These are phyloP conservation scores for Corydoras maculifer DNA, from an alignment of 2,113 vertebrate species.

Conservation along the genomic window DNA sequence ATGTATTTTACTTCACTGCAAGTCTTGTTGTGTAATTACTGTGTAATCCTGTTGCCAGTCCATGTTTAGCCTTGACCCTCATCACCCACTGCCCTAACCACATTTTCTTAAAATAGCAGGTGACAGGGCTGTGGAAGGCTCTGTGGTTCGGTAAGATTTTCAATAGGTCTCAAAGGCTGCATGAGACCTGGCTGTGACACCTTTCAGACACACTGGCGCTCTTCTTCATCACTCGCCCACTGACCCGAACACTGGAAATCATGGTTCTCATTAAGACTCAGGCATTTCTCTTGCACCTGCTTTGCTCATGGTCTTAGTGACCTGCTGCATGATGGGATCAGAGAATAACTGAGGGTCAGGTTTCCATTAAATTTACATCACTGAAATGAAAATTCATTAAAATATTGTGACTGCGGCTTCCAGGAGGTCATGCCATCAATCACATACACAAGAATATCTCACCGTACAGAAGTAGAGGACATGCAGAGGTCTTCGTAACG, in stretches of 20 bases:
- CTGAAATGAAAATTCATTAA: no score
- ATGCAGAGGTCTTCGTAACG: no score
- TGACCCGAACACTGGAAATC: slow-evolving; percentile 3
- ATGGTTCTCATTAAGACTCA: slow-evolving; percentile 17
- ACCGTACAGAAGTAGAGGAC: no score
- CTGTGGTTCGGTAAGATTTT: neutral
- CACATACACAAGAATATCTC: no score
- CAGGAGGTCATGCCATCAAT: no score
- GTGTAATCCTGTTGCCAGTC: slow-evolving; percentile 19
- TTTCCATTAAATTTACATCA: neutral
- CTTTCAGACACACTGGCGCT: neutral
- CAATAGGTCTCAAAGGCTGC: neutral
- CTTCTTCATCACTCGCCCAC: slow-evolving; percentile 4
- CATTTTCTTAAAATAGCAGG: slow-evolving; percentile 22
- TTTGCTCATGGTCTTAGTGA: neutral
- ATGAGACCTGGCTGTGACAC: neutral
- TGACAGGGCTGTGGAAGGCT: neutral
- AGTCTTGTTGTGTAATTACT: neutral
- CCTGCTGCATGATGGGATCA: slow-evolving; percentile 10
- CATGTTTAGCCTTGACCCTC: slow-evolving; percentile 11
- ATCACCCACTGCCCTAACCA: slow-evolving; percentile 11
- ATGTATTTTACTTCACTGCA: no score
- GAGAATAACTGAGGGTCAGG: neutral
- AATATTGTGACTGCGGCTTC: no score
- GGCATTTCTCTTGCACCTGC: neutral